Conservation (phyloP, 2,797 vertebrate species). For the Podargus strigoides region DNA sequence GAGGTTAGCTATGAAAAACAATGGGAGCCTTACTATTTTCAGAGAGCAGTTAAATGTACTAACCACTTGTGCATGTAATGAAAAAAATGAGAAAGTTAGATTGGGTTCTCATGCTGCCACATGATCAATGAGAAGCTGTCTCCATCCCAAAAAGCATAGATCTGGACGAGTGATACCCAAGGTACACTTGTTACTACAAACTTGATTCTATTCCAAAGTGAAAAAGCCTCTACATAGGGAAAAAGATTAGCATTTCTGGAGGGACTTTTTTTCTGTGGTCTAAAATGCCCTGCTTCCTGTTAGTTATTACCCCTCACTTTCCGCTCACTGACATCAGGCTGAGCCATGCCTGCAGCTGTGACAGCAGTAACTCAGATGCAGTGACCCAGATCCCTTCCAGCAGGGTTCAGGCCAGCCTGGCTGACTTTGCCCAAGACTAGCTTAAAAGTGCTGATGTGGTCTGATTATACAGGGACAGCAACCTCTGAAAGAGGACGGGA, state of each 20-base stretch:
- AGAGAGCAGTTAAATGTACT: background rate
- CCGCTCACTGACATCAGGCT: background rate
- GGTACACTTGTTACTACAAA: background rate
- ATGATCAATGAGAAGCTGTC: background rate
- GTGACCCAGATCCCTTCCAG: background rate
- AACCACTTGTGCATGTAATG: background rate
- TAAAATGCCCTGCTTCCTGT: background rate
- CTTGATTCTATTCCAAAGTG: background rate
- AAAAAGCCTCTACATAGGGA: rapidly evolving
- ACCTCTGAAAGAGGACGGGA: background rate
- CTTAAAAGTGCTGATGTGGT: background rate
- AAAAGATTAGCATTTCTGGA: background rate
- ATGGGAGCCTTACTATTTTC: background rate
- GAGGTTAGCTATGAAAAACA: background rate
- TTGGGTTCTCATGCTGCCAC: background rate
- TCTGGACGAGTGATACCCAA: background rate
- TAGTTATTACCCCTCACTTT: background rate
- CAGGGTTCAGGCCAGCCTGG: background rate
- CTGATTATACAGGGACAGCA: background rate
- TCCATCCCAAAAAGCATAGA: background rate
- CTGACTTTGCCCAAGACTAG: background rate
- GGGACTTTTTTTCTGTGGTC: background rate
- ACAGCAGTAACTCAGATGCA: background rate
- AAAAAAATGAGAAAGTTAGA: background rate
- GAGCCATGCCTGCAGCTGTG: rapidly evolving